phyloP scores from a whole-genome alignment of 2,888 invertebrate genomes.

The Rhagonycha lutea region DNA sequence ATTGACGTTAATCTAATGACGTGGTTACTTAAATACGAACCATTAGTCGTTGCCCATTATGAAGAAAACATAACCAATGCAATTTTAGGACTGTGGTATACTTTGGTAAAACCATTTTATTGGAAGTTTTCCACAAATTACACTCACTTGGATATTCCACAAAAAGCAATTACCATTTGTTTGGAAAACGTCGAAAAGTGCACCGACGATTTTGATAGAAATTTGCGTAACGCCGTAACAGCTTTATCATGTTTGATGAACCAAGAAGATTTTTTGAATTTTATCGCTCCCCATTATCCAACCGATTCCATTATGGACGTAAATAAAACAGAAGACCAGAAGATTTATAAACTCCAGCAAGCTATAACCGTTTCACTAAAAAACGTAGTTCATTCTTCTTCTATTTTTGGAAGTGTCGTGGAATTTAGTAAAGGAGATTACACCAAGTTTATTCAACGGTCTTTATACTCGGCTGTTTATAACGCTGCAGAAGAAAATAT shows the following conservation, averaged over 20 bases:
- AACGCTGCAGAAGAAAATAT: constrained; percentile 11
- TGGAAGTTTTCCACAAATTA: constrained; percentile 9
- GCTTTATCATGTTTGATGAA: constrained; percentile 12
- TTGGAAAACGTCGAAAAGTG: neutral
- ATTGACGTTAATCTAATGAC: neutral
- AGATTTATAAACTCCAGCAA: constrained; percentile 12
- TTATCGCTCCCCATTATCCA: constrained; percentile 12
- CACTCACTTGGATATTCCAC: constrained; percentile 13
- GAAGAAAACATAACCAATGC: neutral
- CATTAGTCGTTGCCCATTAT: neutral
- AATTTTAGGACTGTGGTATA: constrained; percentile 6
- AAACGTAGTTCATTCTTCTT: constrained; percentile 11
- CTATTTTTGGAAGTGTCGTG: constrained; percentile 7
- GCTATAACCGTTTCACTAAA: constrained; percentile 8
- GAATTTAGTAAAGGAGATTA: constrained; percentile 20
- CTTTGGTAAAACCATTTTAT: neutral
- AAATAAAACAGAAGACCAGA: neutral
- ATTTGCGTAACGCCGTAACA: neutral
- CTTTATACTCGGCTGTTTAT: constrained; percentile 16
- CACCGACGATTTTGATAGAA: neutral
- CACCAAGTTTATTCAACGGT: constrained; percentile 16
- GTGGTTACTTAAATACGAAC: constrained; percentile 9
- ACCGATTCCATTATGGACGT: constrained; percentile 6
- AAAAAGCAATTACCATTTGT: constrained; percentile 7
- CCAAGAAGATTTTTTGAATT: neutral